These are phyloP conservation scores for Aphrophora alni DNA, from an alignment of 2,888 invertebrate genomes.

Conservation along the genomic window DNA sequence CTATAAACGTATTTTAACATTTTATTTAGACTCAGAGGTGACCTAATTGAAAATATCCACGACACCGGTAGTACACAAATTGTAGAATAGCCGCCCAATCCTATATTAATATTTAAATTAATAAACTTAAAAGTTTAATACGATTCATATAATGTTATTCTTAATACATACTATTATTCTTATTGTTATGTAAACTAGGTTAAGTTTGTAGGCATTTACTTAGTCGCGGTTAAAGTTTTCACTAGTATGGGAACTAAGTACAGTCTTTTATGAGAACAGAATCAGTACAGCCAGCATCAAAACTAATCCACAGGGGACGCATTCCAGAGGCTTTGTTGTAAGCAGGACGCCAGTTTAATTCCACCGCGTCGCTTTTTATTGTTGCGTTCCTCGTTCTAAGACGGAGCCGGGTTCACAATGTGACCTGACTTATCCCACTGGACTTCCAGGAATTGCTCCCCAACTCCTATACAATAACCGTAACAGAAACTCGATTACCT, in stretches of 20 bases:
- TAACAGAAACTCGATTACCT: constrained; percentile 9
- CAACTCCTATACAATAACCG: constrained; percentile 4
- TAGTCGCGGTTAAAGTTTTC: not conserved
- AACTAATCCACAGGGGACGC: constrained; percentile 6
- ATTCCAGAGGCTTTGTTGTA: not conserved
- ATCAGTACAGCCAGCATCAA: not conserved
- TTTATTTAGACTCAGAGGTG: too few species aligned
- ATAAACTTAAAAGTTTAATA: too few species aligned
- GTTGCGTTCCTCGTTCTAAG: not conserved
- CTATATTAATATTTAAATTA: too few species aligned
- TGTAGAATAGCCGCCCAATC: too few species aligned
- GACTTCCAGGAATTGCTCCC: constrained; percentile 2
- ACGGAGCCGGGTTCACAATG: not conserved
- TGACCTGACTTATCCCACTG: not conserved
- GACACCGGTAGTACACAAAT: too few species aligned
- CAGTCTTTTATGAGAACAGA: not conserved
- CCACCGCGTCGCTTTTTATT: not conserved
- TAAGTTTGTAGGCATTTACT: too few species aligned
- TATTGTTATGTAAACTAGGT: too few species aligned
- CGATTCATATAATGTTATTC: too few species aligned
- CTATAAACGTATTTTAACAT: too few species aligned
- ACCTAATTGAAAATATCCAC: too few species aligned
- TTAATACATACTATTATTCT: too few species aligned
- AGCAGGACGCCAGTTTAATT: not conserved
- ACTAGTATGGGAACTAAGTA: not conserved